Conservation (phyloP, 53 echinoderm and acorn worm species). For the Hippasteria phrygiana region DNA sequence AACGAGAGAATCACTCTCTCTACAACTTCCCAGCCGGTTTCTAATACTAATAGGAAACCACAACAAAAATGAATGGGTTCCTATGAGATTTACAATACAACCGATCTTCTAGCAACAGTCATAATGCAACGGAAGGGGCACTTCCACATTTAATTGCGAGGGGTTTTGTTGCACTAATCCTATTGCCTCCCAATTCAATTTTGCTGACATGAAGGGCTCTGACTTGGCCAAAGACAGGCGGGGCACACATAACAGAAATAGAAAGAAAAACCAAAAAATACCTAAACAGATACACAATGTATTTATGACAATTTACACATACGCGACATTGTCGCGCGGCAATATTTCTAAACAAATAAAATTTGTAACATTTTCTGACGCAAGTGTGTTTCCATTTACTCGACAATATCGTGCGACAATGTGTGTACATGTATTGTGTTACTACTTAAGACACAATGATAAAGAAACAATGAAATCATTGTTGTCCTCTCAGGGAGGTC, state of each 20-base stretch:
- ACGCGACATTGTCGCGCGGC: too few species aligned
- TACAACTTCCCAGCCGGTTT: conserved; percentile 15
- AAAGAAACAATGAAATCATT: too few species aligned
- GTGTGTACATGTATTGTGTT: too few species aligned
- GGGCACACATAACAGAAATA: too few species aligned
- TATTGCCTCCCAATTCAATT: neutral
- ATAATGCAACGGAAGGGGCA: neutral
- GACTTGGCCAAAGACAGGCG: neutral
- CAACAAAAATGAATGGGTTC: conserved; percentile 60
- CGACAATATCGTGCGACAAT: too few species aligned
- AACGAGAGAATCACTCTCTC: neutral
- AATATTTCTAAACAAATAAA: too few species aligned
- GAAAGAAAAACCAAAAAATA: neutral
- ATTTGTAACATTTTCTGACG: too few species aligned
- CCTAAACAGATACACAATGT: too few species aligned
- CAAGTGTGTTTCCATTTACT: too few species aligned
- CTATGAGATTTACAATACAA: conserved; percentile 7
- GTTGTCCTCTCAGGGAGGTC: too few species aligned
- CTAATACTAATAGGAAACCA: conserved; percentile 60
- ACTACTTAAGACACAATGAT: too few species aligned
- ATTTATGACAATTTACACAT: too few species aligned
- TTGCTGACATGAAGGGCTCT: neutral
- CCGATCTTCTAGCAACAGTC: neutral
- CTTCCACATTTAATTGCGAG: neutral
- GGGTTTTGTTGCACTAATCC: conserved; percentile 12